Conservation (phyloP, 2,113 vertebrate genomes). For the Nannobrachium achirus region DNA sequence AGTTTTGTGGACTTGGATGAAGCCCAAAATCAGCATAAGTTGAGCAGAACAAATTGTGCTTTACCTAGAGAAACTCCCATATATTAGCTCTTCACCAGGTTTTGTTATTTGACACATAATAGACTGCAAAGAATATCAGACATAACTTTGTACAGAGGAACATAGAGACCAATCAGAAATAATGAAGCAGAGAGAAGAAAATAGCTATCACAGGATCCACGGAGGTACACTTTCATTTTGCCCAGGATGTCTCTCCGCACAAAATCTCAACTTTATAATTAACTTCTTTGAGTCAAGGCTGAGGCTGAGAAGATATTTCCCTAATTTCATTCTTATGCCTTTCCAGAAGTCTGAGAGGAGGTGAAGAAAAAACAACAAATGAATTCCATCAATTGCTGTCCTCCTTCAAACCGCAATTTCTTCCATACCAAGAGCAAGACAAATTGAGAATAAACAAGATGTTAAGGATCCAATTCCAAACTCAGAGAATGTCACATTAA, state of each 20-base stretch:
- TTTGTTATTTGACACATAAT: too few species aligned
- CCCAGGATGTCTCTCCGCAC: neutral
- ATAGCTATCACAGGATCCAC: too few species aligned
- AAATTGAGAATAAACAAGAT: conserved; percentile 27
- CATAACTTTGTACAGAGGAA: too few species aligned
- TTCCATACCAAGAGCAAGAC: conserved; percentile 9
- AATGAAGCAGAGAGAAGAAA: too few species aligned
- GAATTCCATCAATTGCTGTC: neutral
- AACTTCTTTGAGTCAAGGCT: conserved; percentile 8
- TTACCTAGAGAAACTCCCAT: too few species aligned
- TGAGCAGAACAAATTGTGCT: too few species aligned
- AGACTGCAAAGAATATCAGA: too few species aligned
- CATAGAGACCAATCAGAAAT: too few species aligned
- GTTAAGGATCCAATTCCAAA: neutral
- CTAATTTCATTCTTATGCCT: neutral
- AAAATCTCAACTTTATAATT: conserved; percentile 16
- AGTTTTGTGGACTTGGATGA: too few species aligned
- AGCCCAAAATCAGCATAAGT: too few species aligned
- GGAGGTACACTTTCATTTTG: too few species aligned
- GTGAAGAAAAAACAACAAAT: neutral
- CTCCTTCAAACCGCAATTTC: conserved; percentile 13
- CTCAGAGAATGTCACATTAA: neutral
- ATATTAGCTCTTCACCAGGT: too few species aligned
- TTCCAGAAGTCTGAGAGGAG: neutral
- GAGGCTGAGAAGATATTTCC: neutral